Conservation (phyloP, 2,888 invertebrate species). For the Hyalella azteca region DNA sequence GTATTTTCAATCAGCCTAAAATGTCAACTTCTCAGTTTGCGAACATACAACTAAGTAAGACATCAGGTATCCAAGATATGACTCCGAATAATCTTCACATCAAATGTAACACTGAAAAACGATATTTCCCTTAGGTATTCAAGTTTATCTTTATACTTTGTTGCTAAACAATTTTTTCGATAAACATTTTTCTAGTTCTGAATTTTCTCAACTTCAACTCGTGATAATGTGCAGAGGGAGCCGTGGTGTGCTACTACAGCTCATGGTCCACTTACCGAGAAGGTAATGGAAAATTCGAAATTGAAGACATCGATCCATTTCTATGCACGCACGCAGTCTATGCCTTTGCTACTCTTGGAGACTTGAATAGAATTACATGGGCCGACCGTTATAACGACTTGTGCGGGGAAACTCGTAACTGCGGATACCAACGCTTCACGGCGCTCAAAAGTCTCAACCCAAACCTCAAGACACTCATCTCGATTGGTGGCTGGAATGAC, state of each 20-base stretch:
- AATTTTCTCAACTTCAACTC: neutral
- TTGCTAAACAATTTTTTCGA: neutral
- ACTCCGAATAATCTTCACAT: neutral
- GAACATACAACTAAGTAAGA: neutral
- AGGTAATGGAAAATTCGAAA: slow-evolving; percentile 71
- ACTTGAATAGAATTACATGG: slow-evolving; percentile 61
- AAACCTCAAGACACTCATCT: slow-evolving; percentile 61
- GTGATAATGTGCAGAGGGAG: slow-evolving; percentile 43
- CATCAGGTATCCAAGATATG: neutral
- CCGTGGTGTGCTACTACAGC: slow-evolving; percentile 49
- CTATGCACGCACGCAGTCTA: slow-evolving; percentile 81
- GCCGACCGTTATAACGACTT: slow-evolving; percentile 65
- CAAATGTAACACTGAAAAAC: neutral
- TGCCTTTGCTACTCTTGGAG: slow-evolving; percentile 73
- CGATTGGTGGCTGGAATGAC: slow-evolving; percentile 66
- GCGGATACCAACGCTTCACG: slow-evolving; percentile 62
- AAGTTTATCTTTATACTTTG: neutral
- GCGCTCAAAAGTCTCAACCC: slow-evolving; percentile 61
- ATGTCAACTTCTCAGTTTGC: too few relatives aligned
- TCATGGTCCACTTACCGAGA: slow-evolving; percentile 67
- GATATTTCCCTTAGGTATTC: neutral
- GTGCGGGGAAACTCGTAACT: slow-evolving; percentile 69
- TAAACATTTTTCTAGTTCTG: neutral
- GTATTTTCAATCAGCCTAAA: too few relatives aligned
- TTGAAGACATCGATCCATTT: slow-evolving; percentile 71